Conservation (phyloP, 2,797 vertebrate species). For the Discoglossus pictus region DNA sequence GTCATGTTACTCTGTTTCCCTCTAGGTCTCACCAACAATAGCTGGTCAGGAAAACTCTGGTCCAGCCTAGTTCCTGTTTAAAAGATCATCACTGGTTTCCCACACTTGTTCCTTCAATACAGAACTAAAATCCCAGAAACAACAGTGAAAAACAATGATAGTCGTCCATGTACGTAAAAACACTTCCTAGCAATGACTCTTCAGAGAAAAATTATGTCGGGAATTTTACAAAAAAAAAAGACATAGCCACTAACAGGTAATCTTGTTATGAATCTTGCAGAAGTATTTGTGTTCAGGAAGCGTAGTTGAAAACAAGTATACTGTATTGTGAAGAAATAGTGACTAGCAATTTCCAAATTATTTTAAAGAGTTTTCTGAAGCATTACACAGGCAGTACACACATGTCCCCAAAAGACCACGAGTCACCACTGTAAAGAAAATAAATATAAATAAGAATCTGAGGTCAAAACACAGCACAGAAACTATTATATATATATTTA, state of each 20-base stretch:
- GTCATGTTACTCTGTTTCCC: slow-evolving; percentile 48
- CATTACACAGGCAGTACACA: too few species aligned
- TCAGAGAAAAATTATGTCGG: slow-evolving; percentile 51
- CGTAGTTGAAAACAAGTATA: not conserved
- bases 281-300: slow-evolving; percentile 18
- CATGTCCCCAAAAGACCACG: too few species aligned
- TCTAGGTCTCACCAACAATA: slow-evolving; percentile 56
- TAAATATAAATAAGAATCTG: too few species aligned
- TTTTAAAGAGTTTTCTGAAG: slow-evolving; percentile 32
- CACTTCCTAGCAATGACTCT: slow-evolving; percentile 56
- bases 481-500: too few species aligned
- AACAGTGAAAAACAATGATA: slow-evolving; percentile 56
- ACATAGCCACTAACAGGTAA: not conserved
- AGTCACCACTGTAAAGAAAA: too few species aligned
- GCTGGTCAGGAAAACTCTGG: slow-evolving; percentile 59
- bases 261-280: slow-evolving; percentile 6
- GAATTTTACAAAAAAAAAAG: slow-evolving; percentile 45
- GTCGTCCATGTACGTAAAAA: slow-evolving; percentile 54
- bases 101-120: slow-evolving; percentile 56
- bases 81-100: slow-evolving; percentile 62
- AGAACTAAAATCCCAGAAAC: slow-evolving; percentile 54
- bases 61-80: slow-evolving; percentile 65
- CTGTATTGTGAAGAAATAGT: slow-evolving; percentile 1
- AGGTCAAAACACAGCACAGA: too few species aligned
- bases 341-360: slow-evolving; percentile 16